A percentile compares a stretch with the other conserved stretches of the same genome.
phyloP scores from a whole-genome alignment of 2,888 invertebrate genomes.

The Megastigmus dorsalis region DNA sequence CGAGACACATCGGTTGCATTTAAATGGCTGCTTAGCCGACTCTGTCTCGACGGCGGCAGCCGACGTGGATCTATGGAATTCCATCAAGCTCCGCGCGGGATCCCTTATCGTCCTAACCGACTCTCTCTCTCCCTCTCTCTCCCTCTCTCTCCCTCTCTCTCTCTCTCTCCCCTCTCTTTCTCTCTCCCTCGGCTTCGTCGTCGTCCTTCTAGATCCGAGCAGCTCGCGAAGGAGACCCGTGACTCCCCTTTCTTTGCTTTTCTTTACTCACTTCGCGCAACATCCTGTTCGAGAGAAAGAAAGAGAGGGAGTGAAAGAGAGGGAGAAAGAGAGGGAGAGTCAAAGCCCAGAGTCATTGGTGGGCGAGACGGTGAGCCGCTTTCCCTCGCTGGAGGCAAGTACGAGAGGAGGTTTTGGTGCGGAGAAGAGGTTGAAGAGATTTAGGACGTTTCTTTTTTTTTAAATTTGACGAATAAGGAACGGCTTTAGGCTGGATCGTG shows the following conservation, averaged over 20 bases:
- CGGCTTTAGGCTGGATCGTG: neutral
- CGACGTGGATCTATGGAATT: conserved; percentile 75
- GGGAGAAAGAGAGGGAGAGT: neutral
- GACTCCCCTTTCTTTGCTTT: conserved; percentile 12
- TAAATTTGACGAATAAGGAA: conserved; percentile 22
- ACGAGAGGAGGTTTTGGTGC: too few relatives aligned
- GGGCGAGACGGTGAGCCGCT: too few relatives aligned
- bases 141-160: conserved; percentile 14
- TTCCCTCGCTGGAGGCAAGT: too few relatives aligned
- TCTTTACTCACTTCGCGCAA: conserved; percentile 25
- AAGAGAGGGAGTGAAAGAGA: neutral
- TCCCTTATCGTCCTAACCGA: conserved; percentile 73
- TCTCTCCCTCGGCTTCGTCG: conserved; percentile 14
- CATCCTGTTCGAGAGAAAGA: neutral
- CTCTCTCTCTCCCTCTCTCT: conserved; percentile 59
- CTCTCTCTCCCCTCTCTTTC: conserved; percentile 53
- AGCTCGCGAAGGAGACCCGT: neutral
- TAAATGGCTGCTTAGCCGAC: conserved; percentile 75
- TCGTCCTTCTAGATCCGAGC: neutral
- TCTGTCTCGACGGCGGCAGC: conserved; percentile 72
- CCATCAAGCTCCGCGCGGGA: conserved; percentile 73
- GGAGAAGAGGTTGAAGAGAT: too few relatives aligned
- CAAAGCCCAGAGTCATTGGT: too few relatives aligned
- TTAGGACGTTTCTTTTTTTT: too few relatives aligned
- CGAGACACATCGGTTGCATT: conserved; percentile 75